A percentile compares a stretch with the other conserved stretches of the same genome.
phyloP scores from a whole-genome alignment of 2,888 invertebrate species.

The Machimus atricapillus region DNA sequence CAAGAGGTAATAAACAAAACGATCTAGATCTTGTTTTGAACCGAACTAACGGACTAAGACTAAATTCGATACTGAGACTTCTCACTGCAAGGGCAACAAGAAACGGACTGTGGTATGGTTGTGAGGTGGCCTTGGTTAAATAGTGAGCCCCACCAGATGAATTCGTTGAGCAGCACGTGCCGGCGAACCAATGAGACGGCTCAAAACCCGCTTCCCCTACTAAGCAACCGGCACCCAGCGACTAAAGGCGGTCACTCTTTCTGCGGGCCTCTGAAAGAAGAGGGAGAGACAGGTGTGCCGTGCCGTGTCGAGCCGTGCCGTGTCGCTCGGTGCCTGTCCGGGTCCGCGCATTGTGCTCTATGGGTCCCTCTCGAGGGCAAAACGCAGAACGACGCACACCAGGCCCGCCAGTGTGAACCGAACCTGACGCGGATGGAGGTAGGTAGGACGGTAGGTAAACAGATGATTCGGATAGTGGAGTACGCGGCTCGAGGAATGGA shows the following conservation, averaged over 20 bases:
- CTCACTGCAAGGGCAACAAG: conserved; percentile 53
- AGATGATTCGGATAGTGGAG: conserved; percentile 8
- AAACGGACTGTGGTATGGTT: conserved; percentile 54
- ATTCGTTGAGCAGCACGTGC: conserved; percentile 51
- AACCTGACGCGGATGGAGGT: conserved; percentile 20
- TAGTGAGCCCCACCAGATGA: conserved; percentile 50
- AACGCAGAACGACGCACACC: background rate
- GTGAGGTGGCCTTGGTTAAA: conserved; percentile 51
- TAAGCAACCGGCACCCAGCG: conserved; percentile 35
- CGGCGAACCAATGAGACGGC: conserved; percentile 50
- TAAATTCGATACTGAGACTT: conserved; percentile 33
- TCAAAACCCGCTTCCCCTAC: conserved; percentile 42
- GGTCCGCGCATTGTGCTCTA: conserved; percentile 7
- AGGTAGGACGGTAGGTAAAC: conserved; percentile 11
- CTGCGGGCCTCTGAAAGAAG: conserved; percentile 4
- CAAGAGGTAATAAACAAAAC: background rate
- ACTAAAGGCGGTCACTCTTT: conserved; percentile 39
- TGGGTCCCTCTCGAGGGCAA: conserved; percentile 8
- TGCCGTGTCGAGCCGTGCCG: background rate
- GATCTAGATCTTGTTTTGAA: background rate
- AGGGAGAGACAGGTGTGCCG: conserved; percentile 42
- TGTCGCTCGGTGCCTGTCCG: background rate
- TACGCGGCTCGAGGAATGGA: background rate
- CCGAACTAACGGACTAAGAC: background rate
- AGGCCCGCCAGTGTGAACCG: background rate